These are phyloP conservation scores for Danionella cerebrum DNA, from an alignment of 2,113 vertebrate species.

Conservation along the genomic window DNA sequence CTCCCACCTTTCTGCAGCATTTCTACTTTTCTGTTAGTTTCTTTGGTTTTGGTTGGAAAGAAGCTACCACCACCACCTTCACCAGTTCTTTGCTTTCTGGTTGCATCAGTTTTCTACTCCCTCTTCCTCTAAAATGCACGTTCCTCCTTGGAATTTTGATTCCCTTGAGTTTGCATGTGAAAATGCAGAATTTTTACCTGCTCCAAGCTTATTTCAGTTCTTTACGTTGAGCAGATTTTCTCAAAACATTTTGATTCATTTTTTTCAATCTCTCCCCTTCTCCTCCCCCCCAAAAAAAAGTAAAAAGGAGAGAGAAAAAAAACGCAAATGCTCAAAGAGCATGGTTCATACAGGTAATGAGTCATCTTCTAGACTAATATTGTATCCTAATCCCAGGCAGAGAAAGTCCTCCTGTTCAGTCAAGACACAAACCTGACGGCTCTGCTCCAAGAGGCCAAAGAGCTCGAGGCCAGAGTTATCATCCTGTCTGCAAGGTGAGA, in stretches of 20 bases:
- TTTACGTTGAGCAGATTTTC: constrained; percentile 55
- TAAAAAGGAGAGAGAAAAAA: constrained; percentile 20
- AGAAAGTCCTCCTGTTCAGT: constrained; percentile 95
- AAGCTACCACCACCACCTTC: constrained; percentile 51
- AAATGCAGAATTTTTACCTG: constrained; percentile 66
- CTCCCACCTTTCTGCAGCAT: constrained; percentile 67
- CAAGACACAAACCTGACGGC: constrained; percentile 93
- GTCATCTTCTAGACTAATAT: constrained; percentile 51
- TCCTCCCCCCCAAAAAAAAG: constrained; percentile 5
- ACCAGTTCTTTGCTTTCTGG: constrained; percentile 70
- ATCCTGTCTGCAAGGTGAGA: constrained; percentile 92
- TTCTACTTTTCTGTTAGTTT: constrained; percentile 45
- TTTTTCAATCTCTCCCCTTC: constrained; percentile 33
- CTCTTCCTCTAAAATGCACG: constrained; percentile 89
- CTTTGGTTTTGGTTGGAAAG: constrained; percentile 62
- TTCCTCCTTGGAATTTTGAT: constrained; percentile 85
- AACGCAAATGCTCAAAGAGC: constrained; percentile 58
- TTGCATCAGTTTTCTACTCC: constrained; percentile 79
- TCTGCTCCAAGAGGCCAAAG: constrained; percentile 87
- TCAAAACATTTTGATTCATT: constrained; percentile 49
- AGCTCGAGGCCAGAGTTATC: constrained; percentile 92
- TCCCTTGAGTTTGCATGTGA: constrained; percentile 94
- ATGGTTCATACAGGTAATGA: constrained; percentile 62
- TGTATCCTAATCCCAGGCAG: constrained; percentile 77
- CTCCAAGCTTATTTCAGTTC: constrained; percentile 53